Conservation (phyloP, 2,113 vertebrate species). For the Pterophyllum scalare region DNA sequence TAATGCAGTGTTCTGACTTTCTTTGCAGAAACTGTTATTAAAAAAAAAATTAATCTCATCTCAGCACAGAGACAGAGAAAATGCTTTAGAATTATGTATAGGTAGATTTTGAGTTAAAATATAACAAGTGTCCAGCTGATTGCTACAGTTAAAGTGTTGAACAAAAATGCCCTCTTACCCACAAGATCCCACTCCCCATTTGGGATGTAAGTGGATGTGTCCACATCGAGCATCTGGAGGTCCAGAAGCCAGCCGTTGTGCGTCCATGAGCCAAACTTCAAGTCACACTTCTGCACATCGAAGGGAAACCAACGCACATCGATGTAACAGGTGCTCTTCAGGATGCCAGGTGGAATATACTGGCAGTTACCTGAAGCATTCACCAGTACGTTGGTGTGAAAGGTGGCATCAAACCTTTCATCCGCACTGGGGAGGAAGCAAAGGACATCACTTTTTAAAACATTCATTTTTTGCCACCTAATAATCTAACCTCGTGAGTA, state of each 20-base stretch:
- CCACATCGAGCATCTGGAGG: conserved; percentile 88
- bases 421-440: conserved; percentile 79
- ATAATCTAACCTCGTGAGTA: not conserved
- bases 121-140: too few relatives aligned
- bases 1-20: not conserved
- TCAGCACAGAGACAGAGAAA: not conserved
- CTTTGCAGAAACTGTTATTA: not conserved
- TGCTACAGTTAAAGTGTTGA: not conserved
- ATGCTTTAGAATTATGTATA: not conserved
- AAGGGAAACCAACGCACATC: conserved; percentile 91
- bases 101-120: not conserved
- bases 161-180: conserved; percentile 74
- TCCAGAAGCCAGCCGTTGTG: conserved; percentile 90
- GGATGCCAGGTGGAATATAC: conserved; percentile 91
- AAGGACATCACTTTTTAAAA: not conserved
- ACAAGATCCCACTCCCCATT: conserved; percentile 92
- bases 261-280: conserved; percentile 92
- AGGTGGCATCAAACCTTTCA: conserved; percentile 89
- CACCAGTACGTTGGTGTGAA: conserved; percentile 90
- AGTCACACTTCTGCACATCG: conserved; percentile 88
- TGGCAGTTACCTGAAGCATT: conserved; percentile 88
- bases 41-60: not conserved
- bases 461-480: not conserved
- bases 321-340: conserved; percentile 88
- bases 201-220: conserved; percentile 88